Evolutionary conservation across 2,888 invertebrate species (phyloP).

Genomic region (Agrotis segetum): DNA sequence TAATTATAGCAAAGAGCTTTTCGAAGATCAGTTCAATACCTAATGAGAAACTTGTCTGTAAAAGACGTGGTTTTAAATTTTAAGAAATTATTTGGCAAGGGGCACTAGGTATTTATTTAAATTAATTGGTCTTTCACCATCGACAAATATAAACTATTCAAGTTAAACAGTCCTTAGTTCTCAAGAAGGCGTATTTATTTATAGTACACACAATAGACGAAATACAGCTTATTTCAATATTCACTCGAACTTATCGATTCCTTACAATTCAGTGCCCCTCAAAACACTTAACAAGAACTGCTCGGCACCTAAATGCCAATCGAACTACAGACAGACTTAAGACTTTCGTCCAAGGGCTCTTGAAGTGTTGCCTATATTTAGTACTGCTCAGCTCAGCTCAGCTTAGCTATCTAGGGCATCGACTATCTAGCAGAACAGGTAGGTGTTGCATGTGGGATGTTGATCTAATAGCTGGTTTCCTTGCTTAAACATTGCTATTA

Average conservation of each 20-base stretch:
- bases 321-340: constrained; percentile 38
- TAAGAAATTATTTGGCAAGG: not conserved
- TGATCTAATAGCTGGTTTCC: constrained; percentile 71
- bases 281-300: constrained; percentile 3
- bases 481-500: constrained; percentile 56
- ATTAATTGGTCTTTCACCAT: not conserved
- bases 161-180: not conserved
- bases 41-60: too few species aligned
- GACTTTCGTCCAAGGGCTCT: constrained; percentile 65
- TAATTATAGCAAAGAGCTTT: too few species aligned
- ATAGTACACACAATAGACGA: not conserved
- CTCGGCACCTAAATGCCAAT: constrained; percentile 31
- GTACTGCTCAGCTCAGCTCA: constrained; percentile 35
- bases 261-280: not conserved
- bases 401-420: constrained; percentile 77
- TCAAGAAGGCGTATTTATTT: not conserved
- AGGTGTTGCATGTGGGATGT: constrained; percentile 73
- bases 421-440: constrained; percentile 66
- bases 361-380: constrained; percentile 70
- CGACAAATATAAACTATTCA: not conserved
- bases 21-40: too few species aligned
- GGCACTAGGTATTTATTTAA: not conserved
- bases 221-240: not conserved
- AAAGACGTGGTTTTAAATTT: not conserved
- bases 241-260: not conserved